These are phyloP conservation scores for Cepaea nemoralis DNA, from an alignment of 1,140 invertebrate genomes.

Conservation along the genomic window DNA sequence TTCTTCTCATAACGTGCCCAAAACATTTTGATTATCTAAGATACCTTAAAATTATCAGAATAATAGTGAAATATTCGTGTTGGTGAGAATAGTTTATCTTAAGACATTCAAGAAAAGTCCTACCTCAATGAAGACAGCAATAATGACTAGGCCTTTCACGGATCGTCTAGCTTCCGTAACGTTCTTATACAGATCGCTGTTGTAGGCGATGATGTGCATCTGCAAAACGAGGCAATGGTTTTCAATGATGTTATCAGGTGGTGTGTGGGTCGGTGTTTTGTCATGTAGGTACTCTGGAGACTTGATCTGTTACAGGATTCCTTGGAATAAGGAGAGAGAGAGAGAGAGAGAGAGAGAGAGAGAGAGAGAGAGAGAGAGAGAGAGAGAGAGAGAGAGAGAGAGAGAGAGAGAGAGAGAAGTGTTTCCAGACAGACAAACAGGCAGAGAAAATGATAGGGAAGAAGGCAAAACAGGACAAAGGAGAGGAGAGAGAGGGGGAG, in stretches of 20 bases:
- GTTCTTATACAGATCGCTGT: constrained; percentile 57
- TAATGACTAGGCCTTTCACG: constrained; percentile 53
- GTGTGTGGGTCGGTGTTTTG: too few relatives aligned
- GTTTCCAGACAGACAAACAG: constrained; percentile 5
- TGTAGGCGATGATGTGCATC: constrained; percentile 62
- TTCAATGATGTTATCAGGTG: too few relatives aligned
- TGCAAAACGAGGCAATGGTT: constrained; percentile 41
- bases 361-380: not conserved
- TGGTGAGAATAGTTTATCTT: too few relatives aligned
- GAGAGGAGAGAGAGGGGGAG: not conserved
- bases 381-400: constrained; percentile 9
- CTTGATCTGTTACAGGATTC: too few relatives aligned
- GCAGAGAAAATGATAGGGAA: constrained; percentile 11
- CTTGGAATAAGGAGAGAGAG: not conserved
- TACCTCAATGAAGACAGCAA: constrained; percentile 59
- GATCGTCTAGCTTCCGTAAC: constrained; percentile 45
- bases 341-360: constrained; percentile 14
- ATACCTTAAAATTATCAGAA: too few relatives aligned
- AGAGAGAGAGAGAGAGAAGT: constrained; percentile 9
- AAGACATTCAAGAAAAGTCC: too few relatives aligned
- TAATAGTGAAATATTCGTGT: too few relatives aligned
- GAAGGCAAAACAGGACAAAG: constrained; percentile 12
- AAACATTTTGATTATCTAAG: too few relatives aligned
- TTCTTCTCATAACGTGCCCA: too few relatives aligned
- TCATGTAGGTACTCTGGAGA: too few relatives aligned